phyloP scores from a whole-genome alignment of 1,140 invertebrate genomes.

The Drosophila pandora region DNA sequence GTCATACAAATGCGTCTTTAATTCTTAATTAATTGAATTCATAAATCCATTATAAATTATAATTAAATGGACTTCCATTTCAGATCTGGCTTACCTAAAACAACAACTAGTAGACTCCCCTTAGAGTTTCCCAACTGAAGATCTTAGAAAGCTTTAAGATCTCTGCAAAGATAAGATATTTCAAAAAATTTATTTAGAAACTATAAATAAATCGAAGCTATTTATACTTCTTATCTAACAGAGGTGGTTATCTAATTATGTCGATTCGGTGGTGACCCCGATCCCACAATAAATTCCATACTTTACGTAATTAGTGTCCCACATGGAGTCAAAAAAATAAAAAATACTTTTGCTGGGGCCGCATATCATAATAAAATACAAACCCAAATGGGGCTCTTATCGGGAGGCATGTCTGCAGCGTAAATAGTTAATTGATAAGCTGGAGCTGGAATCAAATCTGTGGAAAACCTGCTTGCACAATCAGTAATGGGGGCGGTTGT shows the following conservation, averaged over 20 bases:
- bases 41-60: constrained; percentile 32
- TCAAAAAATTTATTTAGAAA: constrained; percentile 10
- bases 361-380: constrained; percentile 13
- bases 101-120: background rate
- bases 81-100: constrained; percentile 34
- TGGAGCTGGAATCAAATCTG: constrained; percentile 14
- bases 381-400: constrained; percentile 15
- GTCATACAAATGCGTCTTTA: constrained; percentile 52
- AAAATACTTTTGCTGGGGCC: background rate
- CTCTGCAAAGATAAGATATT: constrained; percentile 43
- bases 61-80: constrained; percentile 15
- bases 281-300: constrained; percentile 19
- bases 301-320: constrained; percentile 22
- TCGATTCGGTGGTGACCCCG: constrained; percentile 13
- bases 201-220: constrained; percentile 21
- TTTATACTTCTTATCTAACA: background rate
- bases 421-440: constrained; percentile 45
- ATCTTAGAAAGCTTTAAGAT: constrained; percentile 36
- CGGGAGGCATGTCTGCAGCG: constrained; percentile 29
- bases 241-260: constrained; percentile 17
- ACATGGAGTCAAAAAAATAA: constrained; percentile 12
- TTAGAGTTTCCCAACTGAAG: constrained; percentile 53
- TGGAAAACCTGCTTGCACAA: constrained; percentile 28
- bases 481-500: constrained; percentile 43
- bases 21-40: constrained; percentile 36